Evolutionary conservation across 2,888 invertebrate species (phyloP).

Genomic region (Antitype chi): DNA sequence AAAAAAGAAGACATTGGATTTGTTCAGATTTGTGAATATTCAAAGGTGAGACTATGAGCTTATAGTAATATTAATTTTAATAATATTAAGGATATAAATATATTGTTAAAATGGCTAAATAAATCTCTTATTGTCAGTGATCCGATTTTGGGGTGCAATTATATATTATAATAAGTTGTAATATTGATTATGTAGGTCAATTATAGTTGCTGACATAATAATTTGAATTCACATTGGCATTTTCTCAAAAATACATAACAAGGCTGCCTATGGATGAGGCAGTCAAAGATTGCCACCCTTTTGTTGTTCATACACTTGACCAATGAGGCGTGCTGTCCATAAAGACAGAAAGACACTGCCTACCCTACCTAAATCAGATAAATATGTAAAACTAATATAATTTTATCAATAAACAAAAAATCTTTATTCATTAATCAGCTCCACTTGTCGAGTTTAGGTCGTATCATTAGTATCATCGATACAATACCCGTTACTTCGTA

Average conservation of each 20-base stretch:
- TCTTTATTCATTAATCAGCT: too few species aligned
- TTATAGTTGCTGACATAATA: not conserved
- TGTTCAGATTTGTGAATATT: constrained; percentile 98
- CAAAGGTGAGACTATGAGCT: constrained; percentile 89
- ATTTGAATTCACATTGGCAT: not conserved
- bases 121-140: not conserved
- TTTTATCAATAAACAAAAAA: too few species aligned
- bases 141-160: not conserved
- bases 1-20: constrained; percentile 97
- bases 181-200: not conserved
- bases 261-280: not conserved
- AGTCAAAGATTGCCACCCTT: not conserved
- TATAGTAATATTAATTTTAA: not conserved
- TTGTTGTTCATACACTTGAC: not conserved
- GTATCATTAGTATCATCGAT: too few species aligned
- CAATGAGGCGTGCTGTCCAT: too few species aligned
- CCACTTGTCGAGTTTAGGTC: too few species aligned
- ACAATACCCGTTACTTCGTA: too few species aligned
- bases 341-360: too few species aligned
- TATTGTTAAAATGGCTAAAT: not conserved
- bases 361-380: too few species aligned
- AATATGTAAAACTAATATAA: too few species aligned
- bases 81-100: not conserved
- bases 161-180: not conserved
- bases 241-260: not conserved